A percentile compares a stretch with the other conserved stretches of the same genome.
Evolutionary conservation across 2,888 invertebrate species (phyloP).

Genomic region (Xestia ashworthii): DNA sequence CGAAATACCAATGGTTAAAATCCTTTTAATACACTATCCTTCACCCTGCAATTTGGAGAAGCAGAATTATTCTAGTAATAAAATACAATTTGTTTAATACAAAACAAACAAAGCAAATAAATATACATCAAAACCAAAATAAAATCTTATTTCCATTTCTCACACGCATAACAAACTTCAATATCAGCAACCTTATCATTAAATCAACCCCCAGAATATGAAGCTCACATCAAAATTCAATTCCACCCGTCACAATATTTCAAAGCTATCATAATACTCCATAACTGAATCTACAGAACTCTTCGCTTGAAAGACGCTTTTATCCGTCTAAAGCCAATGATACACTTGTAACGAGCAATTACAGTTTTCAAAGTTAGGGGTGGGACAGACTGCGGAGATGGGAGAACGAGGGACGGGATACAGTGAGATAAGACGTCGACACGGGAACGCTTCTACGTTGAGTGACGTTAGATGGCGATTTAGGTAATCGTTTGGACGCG

Average conservation of each 20-base stretch:
- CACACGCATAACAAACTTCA: background rate
- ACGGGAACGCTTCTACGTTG: slow-evolving; percentile 69
- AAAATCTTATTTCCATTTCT: background rate
- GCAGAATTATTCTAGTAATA: background rate
- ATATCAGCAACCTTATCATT: slow-evolving; percentile 10
- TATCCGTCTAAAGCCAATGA: slow-evolving; percentile 67
- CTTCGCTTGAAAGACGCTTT: slow-evolving; percentile 52
- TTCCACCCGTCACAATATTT: slow-evolving; percentile 47
- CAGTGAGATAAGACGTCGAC: slow-evolving; percentile 36
- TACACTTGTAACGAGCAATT: slow-evolving; percentile 71
- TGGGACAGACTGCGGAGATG: slow-evolving; percentile 37
- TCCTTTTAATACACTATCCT: background rate
- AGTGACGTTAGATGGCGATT: slow-evolving; percentile 64
- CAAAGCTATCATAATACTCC: slow-evolving; percentile 49
- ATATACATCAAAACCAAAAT: background rate
- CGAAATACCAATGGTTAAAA: background rate
- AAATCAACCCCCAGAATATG: slow-evolving; percentile 1
- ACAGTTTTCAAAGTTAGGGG: slow-evolving; percentile 68
- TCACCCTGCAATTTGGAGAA: background rate
- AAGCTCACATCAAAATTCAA: slow-evolving; percentile 35
- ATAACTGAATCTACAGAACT: slow-evolving; percentile 57
- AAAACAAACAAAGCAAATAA: background rate
- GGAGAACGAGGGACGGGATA: slow-evolving; percentile 12
- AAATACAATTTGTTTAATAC: background rate
- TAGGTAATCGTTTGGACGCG: slow-evolving; percentile 65